These are phyloP conservation scores for Anoplolepis gracilipes DNA, from an alignment of 1,140 invertebrate genomes.

Conservation along the genomic window DNA sequence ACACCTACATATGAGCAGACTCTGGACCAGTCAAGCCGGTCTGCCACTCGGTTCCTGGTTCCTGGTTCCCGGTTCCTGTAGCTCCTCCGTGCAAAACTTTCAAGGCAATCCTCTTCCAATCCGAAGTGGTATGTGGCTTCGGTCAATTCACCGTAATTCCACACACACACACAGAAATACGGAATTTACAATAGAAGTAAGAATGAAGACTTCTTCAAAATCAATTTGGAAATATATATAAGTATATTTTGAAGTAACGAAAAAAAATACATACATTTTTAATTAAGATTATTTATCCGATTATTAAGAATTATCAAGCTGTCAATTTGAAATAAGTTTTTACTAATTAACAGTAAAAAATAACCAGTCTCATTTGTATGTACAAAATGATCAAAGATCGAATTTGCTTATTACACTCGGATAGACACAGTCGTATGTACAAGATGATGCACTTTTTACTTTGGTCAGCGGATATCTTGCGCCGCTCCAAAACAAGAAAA, in stretches of 20 bases:
- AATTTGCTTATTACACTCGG: background rate
- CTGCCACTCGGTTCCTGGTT: constrained; percentile 71
- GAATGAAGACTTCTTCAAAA: background rate
- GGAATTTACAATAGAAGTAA: background rate
- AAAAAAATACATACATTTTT: background rate
- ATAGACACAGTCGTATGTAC: constrained; percentile 16
- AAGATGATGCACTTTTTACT: constrained; percentile 9
- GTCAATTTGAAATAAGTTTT: background rate
- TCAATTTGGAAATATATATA: background rate
- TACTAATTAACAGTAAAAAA: background rate
- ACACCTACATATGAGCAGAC: constrained; percentile 60
- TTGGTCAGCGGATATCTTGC: constrained; percentile 22
- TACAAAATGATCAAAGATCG: background rate
- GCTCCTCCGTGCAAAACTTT: constrained; percentile 68
- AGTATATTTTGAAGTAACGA: background rate
- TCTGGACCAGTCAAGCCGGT: constrained; percentile 75
- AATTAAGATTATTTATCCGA: background rate
- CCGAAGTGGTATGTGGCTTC: constrained; percentile 34
- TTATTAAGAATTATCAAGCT: background rate
- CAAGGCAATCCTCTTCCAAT: constrained; percentile 72
- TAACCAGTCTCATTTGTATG: background rate
- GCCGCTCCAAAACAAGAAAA: background rate
- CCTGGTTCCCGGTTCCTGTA: constrained; percentile 75
- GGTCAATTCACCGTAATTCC: constrained; percentile 59
- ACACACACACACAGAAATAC: constrained; percentile 39